Percentiles rank a stretch among this genome's conserved stretches.
Conservation (phyloP, 2,797 vertebrate genomes). For the Pipistrellus pygmaeus region DNA sequence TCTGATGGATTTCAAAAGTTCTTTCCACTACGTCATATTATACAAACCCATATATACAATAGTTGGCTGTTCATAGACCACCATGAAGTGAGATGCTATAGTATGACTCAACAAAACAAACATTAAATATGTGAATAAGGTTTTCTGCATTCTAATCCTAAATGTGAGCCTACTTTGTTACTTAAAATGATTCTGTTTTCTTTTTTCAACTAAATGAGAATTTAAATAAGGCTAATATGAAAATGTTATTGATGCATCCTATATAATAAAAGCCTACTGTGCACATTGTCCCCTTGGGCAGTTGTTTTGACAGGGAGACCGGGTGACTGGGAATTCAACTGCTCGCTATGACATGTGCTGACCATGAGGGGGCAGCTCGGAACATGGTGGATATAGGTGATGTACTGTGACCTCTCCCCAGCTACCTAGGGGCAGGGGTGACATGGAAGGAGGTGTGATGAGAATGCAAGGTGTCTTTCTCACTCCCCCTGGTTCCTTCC, state of each 20-base stretch:
- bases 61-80: background rate
- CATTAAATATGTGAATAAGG: background rate
- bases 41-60: background rate
- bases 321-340: too few relatives aligned
- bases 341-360: too few relatives aligned
- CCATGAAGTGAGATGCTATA: background rate
- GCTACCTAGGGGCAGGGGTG: too few relatives aligned
- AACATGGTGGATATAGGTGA: too few relatives aligned
- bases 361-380: too few relatives aligned
- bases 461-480: too few relatives aligned
- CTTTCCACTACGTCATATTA: background rate
- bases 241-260: background rate
- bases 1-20: background rate
- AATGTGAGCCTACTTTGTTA: background rate
- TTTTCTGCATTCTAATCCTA: background rate
- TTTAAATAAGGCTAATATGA: background rate
- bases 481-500: too few relatives aligned
- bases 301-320: too few relatives aligned
- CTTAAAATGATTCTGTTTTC: background rate
- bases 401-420: accelerated
- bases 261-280: too few relatives aligned
- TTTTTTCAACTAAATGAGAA: background rate
- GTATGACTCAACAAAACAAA: background rate
- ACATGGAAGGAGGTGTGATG: too few relatives aligned
- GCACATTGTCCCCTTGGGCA: too few relatives aligned